Percentiles rank a stretch among this genome's conserved stretches.
These are phyloP conservation scores for Drosophila rufa DNA, from an alignment of 1,140 invertebrate species.

Conservation along the genomic window DNA sequence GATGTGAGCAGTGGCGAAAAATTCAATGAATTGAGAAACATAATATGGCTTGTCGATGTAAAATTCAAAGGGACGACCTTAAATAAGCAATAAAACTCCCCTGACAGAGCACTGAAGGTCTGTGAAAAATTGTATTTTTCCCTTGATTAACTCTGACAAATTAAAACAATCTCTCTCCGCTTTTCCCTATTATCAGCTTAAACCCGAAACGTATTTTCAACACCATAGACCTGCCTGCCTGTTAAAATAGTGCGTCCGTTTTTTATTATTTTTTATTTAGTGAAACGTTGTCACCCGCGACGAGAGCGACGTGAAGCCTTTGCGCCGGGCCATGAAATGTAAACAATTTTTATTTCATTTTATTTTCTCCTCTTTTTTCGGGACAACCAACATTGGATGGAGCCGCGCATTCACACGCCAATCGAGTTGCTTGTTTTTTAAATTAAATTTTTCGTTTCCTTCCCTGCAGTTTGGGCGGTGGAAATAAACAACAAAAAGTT, in stretches of 20 bases:
- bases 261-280: neutral
- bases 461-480: constrained; percentile 26
- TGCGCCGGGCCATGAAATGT: constrained; percentile 41
- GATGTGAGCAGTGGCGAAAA: neutral
- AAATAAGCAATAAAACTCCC: neutral
- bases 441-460: constrained; percentile 64
- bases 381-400: constrained; percentile 14
- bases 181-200: constrained; percentile 5
- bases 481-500: constrained; percentile 65
- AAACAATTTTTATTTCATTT: constrained; percentile 52
- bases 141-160: constrained; percentile 34
- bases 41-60: neutral
- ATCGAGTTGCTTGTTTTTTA: constrained; percentile 71
- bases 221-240: constrained; percentile 5
- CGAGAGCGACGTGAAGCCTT: constrained; percentile 2
- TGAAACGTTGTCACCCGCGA: constrained; percentile 36
- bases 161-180: constrained; percentile 13
- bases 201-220: constrained; percentile 25
- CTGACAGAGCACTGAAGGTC: neutral
- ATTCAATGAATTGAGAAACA: constrained; percentile 5
- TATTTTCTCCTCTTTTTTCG: constrained; percentile 26
- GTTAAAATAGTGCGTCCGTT: constrained; percentile 35
- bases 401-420: constrained; percentile 52
- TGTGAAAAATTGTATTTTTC: constrained; percentile 13
- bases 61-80: neutral